phyloP scores from a whole-genome alignment of 2,888 invertebrate species.

The Steinernema hermaphroditum region DNA sequence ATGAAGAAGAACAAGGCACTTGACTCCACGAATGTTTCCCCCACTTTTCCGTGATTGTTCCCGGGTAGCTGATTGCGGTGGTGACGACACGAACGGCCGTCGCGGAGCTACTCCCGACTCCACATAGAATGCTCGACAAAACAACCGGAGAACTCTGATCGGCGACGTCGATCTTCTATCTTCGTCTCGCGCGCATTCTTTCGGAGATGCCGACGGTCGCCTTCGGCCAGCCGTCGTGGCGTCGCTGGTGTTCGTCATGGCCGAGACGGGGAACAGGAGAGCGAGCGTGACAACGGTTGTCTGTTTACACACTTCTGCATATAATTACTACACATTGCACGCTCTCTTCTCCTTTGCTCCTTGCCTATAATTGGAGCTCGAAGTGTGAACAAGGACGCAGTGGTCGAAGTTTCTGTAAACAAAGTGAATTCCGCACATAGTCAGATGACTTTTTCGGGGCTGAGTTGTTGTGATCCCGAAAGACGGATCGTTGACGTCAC shows the following conservation, averaged over 20 bases:
- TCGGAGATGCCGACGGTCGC: neutral
- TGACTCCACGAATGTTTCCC: neutral
- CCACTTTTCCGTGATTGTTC: neutral
- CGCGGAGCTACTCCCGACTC: neutral
- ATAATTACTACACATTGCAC: conserved; percentile 5
- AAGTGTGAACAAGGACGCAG: conserved; percentile 24
- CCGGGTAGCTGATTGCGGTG: neutral
- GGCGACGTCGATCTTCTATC: conserved; percentile 7
- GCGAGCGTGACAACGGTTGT: conserved; percentile 27
- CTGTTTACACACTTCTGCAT: conserved; percentile 20
- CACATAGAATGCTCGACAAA: neutral
- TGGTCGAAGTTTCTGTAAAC: conserved; percentile 8
- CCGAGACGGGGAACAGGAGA: neutral
- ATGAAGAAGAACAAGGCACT: neutral
- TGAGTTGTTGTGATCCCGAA: no score
- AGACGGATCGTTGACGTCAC: neutral
- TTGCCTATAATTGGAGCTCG: conserved; percentile 20
- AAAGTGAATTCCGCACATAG: conserved; percentile 6
- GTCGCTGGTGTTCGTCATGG: conserved; percentile 11
- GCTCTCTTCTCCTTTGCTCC: conserved; percentile 10
- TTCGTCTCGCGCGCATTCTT: conserved; percentile 19
- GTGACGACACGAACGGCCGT: neutral
- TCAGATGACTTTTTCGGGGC: conserved; percentile 1
- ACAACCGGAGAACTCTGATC: conserved; percentile 20
- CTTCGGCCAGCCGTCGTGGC: conserved; percentile 24